These are phyloP conservation scores for Zaprionus taronus DNA, from an alignment of 1,140 invertebrate species.

Conservation along the genomic window DNA sequence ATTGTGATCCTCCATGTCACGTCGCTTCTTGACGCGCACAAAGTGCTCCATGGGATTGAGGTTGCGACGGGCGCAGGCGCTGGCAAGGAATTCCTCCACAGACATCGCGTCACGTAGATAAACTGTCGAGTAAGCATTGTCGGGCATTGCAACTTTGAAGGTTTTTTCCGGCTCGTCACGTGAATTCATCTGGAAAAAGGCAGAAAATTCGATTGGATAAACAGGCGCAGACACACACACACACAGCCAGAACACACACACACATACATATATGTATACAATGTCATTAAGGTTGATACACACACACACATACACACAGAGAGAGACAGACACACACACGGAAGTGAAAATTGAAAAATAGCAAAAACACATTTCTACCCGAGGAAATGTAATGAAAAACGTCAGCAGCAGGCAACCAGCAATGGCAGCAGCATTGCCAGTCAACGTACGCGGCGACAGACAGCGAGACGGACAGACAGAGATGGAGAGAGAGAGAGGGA, in stretches of 20 bases:
- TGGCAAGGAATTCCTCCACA: conserved; percentile 97
- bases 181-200: conserved; percentile 88
- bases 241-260: conserved; percentile 36
- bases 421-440: conserved; percentile 31
- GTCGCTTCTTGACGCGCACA: conserved; percentile 96
- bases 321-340: conserved; percentile 29
- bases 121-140: conserved; percentile 91
- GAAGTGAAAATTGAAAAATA: conserved; percentile 83
- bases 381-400: conserved; percentile 77
- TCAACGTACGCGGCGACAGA: conserved; percentile 30
- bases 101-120: conserved; percentile 95
- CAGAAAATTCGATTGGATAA: conserved; percentile 83
- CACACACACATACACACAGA: conserved; percentile 30
- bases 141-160: conserved; percentile 95
- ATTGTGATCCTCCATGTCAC: conserved; percentile 97
- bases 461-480: conserved; percentile 7
- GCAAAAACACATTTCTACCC: conserved; percentile 75
- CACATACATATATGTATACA: conserved; percentile 41
- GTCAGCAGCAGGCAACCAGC: conserved; percentile 59
- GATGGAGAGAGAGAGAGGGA: neutral
- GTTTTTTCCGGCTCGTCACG: conserved; percentile 93
- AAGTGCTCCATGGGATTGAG: conserved; percentile 98
- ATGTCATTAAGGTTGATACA: conserved; percentile 73
- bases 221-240: conserved; percentile 50
- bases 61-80: conserved; percentile 94